phyloP scores from a whole-genome alignment of 2,797 vertebrate genomes.

The Hippocampus kuda region DNA sequence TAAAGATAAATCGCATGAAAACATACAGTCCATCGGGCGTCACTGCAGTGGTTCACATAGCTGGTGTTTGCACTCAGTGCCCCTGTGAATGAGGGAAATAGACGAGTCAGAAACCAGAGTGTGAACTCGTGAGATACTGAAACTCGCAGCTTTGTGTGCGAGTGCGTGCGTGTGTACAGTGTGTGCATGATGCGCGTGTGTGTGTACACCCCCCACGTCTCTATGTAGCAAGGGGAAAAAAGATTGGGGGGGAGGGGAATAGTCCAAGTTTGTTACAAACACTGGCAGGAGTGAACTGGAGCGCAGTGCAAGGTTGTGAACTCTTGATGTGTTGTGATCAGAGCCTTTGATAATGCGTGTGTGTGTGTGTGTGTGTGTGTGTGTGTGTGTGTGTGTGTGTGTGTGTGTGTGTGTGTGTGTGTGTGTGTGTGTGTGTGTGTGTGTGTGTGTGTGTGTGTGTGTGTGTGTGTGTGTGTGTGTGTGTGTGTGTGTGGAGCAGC shows the following conservation, averaged over 20 bases:
- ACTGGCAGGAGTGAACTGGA: background rate
- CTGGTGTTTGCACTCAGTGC: background rate
- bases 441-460: constrained; percentile 18
- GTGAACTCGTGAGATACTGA: constrained; percentile 52
- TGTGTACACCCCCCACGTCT: constrained; percentile 6
- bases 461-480: constrained; percentile 37
- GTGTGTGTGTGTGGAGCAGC: constrained; percentile 43
- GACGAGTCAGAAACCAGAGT: constrained; percentile 40
- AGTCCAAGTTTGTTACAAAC: background rate
- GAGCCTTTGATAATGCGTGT: constrained; percentile 44
- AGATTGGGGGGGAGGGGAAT: background rate
- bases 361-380: constrained; percentile 5
- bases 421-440: constrained; percentile 33
- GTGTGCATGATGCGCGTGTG: background rate
- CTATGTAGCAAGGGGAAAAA: background rate
- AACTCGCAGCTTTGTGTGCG: constrained; percentile 47
- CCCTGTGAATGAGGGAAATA: background rate
- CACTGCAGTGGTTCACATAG: background rate
- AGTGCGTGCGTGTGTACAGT: constrained; percentile 48
- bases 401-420: constrained; percentile 21
- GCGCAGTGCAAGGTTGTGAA: constrained; percentile 31
- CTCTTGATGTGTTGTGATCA: constrained; percentile 51
- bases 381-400: constrained; percentile 41
- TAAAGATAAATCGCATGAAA: background rate
- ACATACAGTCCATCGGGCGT: background rate